phyloP scores from a whole-genome alignment of 2,113 vertebrate genomes.

The Dendrocopos noguchii region DNA sequence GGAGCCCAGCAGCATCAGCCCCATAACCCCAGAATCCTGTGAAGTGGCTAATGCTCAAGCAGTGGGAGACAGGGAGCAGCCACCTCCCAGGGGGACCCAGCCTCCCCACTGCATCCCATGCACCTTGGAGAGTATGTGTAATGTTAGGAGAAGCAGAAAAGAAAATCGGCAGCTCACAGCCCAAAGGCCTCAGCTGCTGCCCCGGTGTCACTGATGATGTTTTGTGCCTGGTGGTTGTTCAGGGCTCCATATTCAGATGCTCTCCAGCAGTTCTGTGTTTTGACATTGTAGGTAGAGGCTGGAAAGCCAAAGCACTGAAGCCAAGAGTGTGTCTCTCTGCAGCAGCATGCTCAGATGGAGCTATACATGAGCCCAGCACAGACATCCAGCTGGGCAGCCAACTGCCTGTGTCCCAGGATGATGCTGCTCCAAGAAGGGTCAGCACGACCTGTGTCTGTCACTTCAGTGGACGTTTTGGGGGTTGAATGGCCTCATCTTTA shows the following conservation, averaged over 20 bases:
- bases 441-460: not conserved
- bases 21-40: not conserved
- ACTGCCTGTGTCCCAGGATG: not conserved
- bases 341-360: not conserved
- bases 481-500: slow-evolving; percentile 1
- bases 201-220: not conserved
- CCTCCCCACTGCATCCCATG: not conserved
- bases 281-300: not conserved
- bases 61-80: not conserved
- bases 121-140: not conserved
- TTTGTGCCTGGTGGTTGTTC: not conserved
- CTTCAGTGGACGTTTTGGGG: not conserved
- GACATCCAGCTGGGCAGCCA: not conserved
- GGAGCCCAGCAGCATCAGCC: not conserved
- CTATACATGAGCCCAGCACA: not conserved
- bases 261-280: not conserved
- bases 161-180: not conserved
- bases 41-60: not conserved
- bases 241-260: not conserved
- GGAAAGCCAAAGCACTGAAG: not conserved
- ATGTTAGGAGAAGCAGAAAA: not conserved
- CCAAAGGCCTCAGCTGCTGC: not conserved
- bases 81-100: rapidly evolving
- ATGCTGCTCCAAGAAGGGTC: not conserved
- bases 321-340: not conserved